phyloP scores from a whole-genome alignment of 2,797 vertebrate species.

The Percopsis omiscomaycus region DNA sequence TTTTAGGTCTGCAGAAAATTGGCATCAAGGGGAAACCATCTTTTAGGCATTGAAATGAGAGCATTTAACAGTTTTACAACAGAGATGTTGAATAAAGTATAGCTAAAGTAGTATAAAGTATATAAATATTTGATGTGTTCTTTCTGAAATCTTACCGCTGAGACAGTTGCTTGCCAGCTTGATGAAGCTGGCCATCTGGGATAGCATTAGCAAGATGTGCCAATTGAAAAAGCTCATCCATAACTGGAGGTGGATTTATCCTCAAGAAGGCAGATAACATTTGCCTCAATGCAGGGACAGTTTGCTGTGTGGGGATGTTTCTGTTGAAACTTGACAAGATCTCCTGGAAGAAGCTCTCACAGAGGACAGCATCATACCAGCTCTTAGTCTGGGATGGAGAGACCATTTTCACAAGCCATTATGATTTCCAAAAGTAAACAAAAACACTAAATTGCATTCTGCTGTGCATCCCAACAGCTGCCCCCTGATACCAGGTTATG shows the following conservation, averaged over 20 bases:
- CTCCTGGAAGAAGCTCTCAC: slow-evolving; percentile 74
- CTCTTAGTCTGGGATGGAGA: slow-evolving; percentile 51
- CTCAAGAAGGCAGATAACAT: slow-evolving; percentile 64
- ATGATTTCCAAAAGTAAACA: no score
- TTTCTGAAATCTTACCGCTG: slow-evolving; percentile 59
- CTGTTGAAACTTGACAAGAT: slow-evolving; percentile 56
- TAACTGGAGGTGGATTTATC: slow-evolving; percentile 69
- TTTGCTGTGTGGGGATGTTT: neutral
- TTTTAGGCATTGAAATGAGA: no score
- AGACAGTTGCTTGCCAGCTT: slow-evolving; percentile 62
- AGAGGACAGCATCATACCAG: slow-evolving; percentile 74
- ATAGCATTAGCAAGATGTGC: slow-evolving; percentile 61
- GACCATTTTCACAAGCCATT: no score
- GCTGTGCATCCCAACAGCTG: neutral
- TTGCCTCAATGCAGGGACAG: slow-evolving; percentile 55
- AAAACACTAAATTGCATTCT: neutral
- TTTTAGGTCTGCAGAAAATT: neutral
- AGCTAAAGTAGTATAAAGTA: neutral
- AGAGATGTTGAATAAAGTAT: no score
- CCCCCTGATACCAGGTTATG: no score
- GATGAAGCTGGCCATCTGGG: slow-evolving; percentile 57
- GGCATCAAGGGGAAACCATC: no score
- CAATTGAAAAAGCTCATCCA: slow-evolving; percentile 71
- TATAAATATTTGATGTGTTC: neutral
- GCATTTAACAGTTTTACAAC: neutral